phyloP scores from a whole-genome alignment of 2,113 vertebrate genomes.

The Mellivora capensis region DNA sequence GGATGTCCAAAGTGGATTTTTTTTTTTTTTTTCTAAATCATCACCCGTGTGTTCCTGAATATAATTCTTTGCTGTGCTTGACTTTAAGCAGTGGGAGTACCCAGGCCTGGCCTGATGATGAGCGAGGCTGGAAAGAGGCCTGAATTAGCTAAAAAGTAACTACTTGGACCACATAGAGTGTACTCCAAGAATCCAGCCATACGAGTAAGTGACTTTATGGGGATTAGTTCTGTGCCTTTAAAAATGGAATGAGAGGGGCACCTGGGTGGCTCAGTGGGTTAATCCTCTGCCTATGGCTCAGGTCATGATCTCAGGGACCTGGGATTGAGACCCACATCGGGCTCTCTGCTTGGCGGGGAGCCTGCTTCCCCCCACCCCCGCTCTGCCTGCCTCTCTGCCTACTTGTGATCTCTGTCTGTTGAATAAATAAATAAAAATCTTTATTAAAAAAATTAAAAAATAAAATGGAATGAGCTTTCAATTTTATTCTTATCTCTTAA shows the following conservation, averaged over 20 bases:
- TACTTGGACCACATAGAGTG: neutral
- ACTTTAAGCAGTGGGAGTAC: neutral
- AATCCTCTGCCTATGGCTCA: too few relatives aligned
- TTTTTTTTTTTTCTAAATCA: neutral
- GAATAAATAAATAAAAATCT: too few relatives aligned
- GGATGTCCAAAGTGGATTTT: neutral
- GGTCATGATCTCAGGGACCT: too few relatives aligned
- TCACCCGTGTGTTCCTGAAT: neutral
- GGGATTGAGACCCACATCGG: too few relatives aligned
- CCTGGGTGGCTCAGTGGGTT: too few relatives aligned
- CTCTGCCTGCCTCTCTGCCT: too few relatives aligned
- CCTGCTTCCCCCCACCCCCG: too few relatives aligned
- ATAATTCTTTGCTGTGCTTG: neutral
- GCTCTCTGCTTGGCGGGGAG: too few relatives aligned
- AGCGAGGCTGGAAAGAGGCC: neutral
- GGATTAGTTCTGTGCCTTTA: neutral
- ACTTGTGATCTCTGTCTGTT: too few relatives aligned
- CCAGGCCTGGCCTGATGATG: neutral
- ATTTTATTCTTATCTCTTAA: slow-evolving; percentile 36
- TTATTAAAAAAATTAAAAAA: too few relatives aligned
- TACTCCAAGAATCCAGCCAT: neutral
- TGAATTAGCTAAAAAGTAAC: neutral
- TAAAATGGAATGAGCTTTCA: slow-evolving; percentile 21
- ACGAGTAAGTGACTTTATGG: neutral
- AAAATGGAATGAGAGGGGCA: neutral